Evolutionary conservation across 2,888 invertebrate species (phyloP).

Genomic region (Melanargia galathea): DNA sequence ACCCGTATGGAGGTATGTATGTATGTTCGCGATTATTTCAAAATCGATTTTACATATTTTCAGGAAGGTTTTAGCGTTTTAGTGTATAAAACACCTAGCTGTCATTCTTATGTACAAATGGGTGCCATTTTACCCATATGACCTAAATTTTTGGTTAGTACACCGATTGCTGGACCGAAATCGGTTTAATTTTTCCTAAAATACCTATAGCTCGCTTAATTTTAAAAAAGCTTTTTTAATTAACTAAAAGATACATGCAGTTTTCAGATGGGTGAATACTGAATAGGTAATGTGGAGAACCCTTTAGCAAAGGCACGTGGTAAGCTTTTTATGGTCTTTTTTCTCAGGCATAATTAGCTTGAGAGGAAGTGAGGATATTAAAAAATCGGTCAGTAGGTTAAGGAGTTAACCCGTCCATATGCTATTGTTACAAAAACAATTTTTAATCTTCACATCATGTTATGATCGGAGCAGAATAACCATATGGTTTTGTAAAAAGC

Average conservation of each 20-base stretch:
- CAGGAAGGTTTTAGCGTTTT: no score
- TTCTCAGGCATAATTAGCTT: constrained; percentile 18
- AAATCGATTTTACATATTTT: no score
- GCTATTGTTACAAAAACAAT: constrained; percentile 15
- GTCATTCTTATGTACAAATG: no score
- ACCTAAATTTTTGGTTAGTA: no score
- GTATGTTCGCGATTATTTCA: no score
- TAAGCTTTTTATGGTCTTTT: constrained; percentile 23
- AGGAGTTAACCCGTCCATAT: constrained; percentile 40
- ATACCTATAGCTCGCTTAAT: no score
- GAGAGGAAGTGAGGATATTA: constrained; percentile 40
- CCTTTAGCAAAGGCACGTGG: constrained; percentile 22
- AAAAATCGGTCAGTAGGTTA: constrained; percentile 60
- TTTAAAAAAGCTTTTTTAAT: neutral
- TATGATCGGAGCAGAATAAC: neutral
- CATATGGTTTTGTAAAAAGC: constrained; percentile 5
- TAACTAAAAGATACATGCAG: neutral
- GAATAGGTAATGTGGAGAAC: neutral
- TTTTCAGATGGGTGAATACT: constrained; percentile 3
- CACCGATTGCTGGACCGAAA: no score
- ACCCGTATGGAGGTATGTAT: no score
- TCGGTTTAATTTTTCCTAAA: no score
- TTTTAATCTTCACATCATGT: constrained; percentile 3
- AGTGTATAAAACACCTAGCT: no score
- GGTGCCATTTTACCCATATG: no score